A percentile compares a stretch with the other conserved stretches of the same genome.
phyloP scores from a whole-genome alignment of 2,888 invertebrate genomes.

The Gisinianus flammeolus region DNA sequence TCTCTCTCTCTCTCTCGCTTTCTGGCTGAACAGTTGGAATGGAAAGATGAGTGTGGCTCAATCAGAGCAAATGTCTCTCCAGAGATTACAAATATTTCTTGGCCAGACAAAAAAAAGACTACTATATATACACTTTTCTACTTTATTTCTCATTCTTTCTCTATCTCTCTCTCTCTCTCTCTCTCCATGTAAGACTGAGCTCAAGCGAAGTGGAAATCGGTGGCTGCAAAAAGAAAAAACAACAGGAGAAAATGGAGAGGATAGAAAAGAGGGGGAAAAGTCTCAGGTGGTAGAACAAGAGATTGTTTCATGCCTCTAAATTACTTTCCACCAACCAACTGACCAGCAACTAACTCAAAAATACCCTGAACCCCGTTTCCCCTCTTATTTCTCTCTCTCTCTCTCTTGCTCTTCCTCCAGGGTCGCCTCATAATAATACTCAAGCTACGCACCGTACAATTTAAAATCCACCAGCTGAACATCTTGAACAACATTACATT shows the following conservation, averaged over 20 bases:
- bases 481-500: no score
- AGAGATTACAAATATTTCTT: conserved; percentile 10
- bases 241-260: background rate
- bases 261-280: background rate
- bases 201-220: background rate
- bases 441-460: background rate
- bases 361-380: background rate
- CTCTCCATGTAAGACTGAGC: background rate
- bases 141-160: background rate
- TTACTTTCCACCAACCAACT: background rate
- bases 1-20: background rate
- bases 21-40: background rate
- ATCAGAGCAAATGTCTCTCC: conserved; percentile 8
- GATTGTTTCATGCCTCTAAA: conserved; percentile 1
- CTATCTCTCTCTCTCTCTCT: background rate
- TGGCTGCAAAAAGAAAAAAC: background rate
- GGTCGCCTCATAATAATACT: background rate
- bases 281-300: conserved; percentile 13
- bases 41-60: conserved; percentile 10
- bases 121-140: background rate
- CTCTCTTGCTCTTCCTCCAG: background rate
- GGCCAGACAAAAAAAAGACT: conserved; percentile 4
- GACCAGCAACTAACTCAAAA: background rate
- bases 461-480: no score
- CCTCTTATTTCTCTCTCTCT: background rate